These are phyloP conservation scores for Gonioctena quinquepunctata DNA, from an alignment of 1,140 invertebrate species.

Conservation along the genomic window DNA sequence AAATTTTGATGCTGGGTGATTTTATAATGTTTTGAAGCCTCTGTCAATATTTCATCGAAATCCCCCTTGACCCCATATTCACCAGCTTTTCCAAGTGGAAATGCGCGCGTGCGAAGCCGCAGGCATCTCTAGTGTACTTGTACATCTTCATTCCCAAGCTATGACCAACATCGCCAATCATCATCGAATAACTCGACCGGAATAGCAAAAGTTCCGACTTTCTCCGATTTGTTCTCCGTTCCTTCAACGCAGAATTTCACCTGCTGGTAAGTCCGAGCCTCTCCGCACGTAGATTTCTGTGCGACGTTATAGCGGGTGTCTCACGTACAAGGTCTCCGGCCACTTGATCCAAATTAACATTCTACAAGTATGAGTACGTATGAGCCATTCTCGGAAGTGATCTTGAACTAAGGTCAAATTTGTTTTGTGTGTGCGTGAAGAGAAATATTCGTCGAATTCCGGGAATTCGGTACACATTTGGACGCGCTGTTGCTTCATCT, in stretches of 20 bases:
- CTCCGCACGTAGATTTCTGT: not conserved
- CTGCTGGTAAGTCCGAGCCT: not conserved
- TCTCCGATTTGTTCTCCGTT: not conserved
- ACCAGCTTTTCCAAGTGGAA: too few species aligned
- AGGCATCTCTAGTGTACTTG: too few species aligned
- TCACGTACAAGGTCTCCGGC: not conserved
- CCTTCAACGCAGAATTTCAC: not conserved
- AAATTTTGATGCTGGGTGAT: too few species aligned
- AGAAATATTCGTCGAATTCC: not conserved
- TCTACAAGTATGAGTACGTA: not conserved
- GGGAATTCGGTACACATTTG: too few species aligned
- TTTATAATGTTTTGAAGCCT: too few species aligned
- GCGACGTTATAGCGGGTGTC: not conserved
- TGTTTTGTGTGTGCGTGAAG: not conserved
- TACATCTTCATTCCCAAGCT: not conserved
- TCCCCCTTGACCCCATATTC: too few species aligned
- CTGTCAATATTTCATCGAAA: too few species aligned
- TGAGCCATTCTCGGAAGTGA: not conserved
- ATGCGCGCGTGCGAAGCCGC: too few species aligned
- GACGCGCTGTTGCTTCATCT: too few species aligned
- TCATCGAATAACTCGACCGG: not conserved
- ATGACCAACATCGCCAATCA: not conserved
- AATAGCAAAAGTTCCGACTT: not conserved
- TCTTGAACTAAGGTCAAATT: not conserved
- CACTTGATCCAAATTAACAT: not conserved